A percentile compares a stretch with the other conserved stretches of the same genome.
These are phyloP conservation scores for Helicoverpa zea DNA, from an alignment of 1,140 invertebrate species.

Conservation along the genomic window DNA sequence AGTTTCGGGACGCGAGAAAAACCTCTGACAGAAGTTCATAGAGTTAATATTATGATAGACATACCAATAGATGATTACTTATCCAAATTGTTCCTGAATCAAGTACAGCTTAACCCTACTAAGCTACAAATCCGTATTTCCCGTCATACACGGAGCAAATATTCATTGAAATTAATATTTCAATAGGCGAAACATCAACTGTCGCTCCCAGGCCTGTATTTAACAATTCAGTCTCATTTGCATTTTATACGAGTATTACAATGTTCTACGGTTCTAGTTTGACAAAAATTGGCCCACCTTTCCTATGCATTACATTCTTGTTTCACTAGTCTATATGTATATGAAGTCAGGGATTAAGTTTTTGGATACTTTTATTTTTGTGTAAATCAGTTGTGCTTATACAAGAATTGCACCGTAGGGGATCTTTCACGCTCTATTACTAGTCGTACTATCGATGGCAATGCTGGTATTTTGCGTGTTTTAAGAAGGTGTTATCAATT, in stretches of 20 bases:
- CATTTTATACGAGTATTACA: slow-evolving; percentile 1
- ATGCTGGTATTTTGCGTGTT: no score
- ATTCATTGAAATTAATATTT: slow-evolving; percentile 18
- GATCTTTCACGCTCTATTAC: no score
- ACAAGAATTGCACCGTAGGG: no score
- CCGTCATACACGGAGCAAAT: neutral
- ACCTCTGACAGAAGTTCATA: no score
- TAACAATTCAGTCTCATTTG: slow-evolving; percentile 15
- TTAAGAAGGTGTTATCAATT: no score
- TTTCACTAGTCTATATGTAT: slow-evolving; percentile 1
- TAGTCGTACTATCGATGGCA: no score
- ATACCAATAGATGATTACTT: no score
- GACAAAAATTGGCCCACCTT: neutral
- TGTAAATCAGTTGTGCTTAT: no score
- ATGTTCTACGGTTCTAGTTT: neutral
- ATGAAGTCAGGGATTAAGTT: neutral
- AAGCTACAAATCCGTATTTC: neutral
- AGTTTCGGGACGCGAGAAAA: no score
- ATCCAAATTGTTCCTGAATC: no score
- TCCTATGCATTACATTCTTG: slow-evolving; percentile 14
- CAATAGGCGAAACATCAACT: neutral
- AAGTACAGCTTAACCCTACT: no score
- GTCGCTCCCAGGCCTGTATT: neutral
- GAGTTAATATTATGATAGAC: no score
- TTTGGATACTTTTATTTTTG: neutral